A percentile compares a stretch with the other conserved stretches of the same genome.
These are phyloP conservation scores for Pitta sordida DNA, from an alignment of 2,113 vertebrate genomes.

Conservation along the genomic window DNA sequence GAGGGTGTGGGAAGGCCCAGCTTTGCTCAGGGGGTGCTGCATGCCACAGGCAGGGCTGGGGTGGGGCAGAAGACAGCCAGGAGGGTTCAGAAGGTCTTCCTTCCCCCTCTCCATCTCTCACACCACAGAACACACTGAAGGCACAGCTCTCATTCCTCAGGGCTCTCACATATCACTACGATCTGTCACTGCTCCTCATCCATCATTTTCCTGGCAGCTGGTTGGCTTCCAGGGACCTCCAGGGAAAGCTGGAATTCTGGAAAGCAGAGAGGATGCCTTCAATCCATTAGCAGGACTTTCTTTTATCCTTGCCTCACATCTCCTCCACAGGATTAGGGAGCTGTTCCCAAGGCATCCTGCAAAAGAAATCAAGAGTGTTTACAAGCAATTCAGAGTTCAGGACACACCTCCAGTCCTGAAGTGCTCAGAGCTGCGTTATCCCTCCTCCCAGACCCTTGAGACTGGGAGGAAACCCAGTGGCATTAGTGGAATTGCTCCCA, in stretches of 20 bases:
- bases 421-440: not conserved
- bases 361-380: constrained; percentile 25
- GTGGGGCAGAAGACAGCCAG: not conserved
- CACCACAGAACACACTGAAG: not conserved
- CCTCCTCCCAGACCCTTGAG: not conserved
- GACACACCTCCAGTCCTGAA: not conserved
- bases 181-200: not conserved
- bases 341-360: not conserved
- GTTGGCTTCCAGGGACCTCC: not conserved
- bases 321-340: not conserved
- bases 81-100: not conserved
- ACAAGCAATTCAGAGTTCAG: not conserved
- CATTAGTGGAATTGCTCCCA: not conserved
- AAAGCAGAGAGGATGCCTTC: not conserved
- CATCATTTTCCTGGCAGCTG: not conserved
- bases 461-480: not conserved
- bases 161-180: not conserved
- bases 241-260: not conserved
- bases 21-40: not conserved
- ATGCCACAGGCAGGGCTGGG: not conserved
- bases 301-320: not conserved
- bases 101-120: not conserved
- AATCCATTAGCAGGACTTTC: not conserved
- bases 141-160: not conserved
- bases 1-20: not conserved